A percentile compares a stretch with the other conserved stretches of the same genome.
phyloP scores from a whole-genome alignment of 2,113 vertebrate species.

The Cavia porcellus region DNA sequence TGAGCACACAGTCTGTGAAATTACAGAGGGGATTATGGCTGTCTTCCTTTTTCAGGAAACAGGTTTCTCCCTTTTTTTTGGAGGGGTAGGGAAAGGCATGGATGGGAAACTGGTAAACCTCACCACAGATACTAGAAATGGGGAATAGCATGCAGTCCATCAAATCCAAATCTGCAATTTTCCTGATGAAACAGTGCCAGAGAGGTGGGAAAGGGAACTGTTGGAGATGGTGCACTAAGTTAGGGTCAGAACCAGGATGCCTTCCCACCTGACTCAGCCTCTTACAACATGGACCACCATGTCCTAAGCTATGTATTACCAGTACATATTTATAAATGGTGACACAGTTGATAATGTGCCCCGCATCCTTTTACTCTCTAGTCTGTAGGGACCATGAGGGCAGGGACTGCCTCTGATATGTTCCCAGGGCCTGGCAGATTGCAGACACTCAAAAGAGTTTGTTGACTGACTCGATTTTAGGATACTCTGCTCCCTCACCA shows the following conservation, averaged over 20 bases:
- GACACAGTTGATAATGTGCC: not conserved
- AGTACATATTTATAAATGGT: not conserved
- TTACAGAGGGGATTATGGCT: not conserved
- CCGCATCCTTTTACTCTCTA: not conserved
- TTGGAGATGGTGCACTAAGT: not conserved
- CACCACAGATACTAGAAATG: not conserved
- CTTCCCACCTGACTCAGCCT: not conserved
- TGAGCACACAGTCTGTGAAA: not conserved
- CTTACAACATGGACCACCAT: not conserved
- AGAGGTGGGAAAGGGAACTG: not conserved
- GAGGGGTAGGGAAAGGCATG: rapidly evolving
- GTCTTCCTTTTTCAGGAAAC: not conserved
- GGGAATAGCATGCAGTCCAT: not conserved
- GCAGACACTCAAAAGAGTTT: not conserved
- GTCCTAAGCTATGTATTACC: not conserved
- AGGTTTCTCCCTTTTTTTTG: not conserved
- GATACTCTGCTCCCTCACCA: not conserved
- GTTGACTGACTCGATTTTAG: not conserved
- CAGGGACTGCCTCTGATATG: not conserved
- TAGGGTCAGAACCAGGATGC: not conserved
- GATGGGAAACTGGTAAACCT: not conserved
- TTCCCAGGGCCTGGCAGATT: not conserved
- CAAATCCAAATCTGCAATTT: not conserved
- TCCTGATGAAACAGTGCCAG: not conserved
- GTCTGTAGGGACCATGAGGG: not conserved